Base-by-base conservation (phyloP, 2,888 invertebrate species). In the Hydrotaea diabolus region DNA sequence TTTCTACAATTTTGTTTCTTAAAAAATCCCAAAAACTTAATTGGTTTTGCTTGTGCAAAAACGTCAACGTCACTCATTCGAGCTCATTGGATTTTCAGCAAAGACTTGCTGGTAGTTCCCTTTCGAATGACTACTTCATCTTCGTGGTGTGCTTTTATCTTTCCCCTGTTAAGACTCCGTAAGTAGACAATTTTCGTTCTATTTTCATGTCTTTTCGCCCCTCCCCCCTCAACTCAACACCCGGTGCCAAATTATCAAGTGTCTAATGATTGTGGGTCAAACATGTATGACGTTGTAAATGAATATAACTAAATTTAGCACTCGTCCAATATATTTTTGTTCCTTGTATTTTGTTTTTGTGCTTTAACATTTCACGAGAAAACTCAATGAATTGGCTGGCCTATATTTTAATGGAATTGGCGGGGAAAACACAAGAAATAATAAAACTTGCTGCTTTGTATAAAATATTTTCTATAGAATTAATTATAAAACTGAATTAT, bases 241-340 rank as follows among this genome's bases (percentile, higher is more conserved):
- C 31, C 39, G 1, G 39, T 11, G 39, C 39, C 49, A 62, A 15
- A 43, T 77, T 62, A 36, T 72, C 13, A 81, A 83, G 83, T 81
- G 73, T 66, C 75, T 80, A 75, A 71, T 78, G 62, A 73, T 81
- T 78, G 64, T 78, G 49, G 81, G 81, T 81, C 84, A 78, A 72
- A 72, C 81, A 64, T 81, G 73, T 64, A 81, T 62, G 74, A 26
- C 23, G 69, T 59, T 36, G 31, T 43, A 66, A 66, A 39, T 39
- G 66, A 17, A 64, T 36, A 17, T 17, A 4, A 62, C 62, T 62
- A 64, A 64, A 64, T 36, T 64, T 64, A 64, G 64, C 64, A 64
- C 9, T 17, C 17, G 31, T 62, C 36, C 26, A 64, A 39, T 36
- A 17, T 36, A 53, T 17, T 19, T 36, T n/a, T n/a, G n/a, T n/a